Conservation (phyloP, 2,113 vertebrate species). For the Nanorana parkeri region DNA sequence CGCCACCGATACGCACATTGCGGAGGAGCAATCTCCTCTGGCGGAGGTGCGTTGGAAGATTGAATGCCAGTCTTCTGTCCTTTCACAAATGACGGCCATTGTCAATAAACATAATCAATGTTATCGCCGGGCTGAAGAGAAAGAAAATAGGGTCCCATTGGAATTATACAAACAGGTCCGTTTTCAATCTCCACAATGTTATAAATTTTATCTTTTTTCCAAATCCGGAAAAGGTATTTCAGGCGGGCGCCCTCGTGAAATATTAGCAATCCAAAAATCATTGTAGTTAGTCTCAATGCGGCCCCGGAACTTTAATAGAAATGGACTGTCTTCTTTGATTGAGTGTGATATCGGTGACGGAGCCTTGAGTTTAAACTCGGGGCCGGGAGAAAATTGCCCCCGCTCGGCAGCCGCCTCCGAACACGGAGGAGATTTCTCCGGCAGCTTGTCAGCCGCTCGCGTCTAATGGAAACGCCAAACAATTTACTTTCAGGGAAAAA, state of each 20-base stretch:
- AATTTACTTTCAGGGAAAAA: conserved; percentile 66
- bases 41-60: neutral
- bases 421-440: conserved; percentile 71
- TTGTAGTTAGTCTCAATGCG: conserved; percentile 74
- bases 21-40: neutral
- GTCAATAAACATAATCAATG: conserved; percentile 53
- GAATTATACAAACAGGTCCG: conserved; percentile 62
- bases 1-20: neutral
- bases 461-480: conserved; percentile 66
- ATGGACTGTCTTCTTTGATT: conserved; percentile 74
- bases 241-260: conserved; percentile 66
- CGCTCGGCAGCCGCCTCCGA: conserved; percentile 65
- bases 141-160: conserved; percentile 60
- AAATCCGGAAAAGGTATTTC: conserved; percentile 58
- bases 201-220: conserved; percentile 62
- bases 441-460: conserved; percentile 69
- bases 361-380: conserved; percentile 72
- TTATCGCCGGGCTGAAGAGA: conserved; percentile 34
- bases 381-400: conserved; percentile 68
- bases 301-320: conserved; percentile 73
- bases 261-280: conserved; percentile 67
- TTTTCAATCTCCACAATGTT: conserved; percentile 64
- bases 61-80: conserved; percentile 25
- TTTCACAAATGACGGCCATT: conserved; percentile 24
- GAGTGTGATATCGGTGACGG: conserved; percentile 70